Evolutionary conservation across 2,888 invertebrate species (phyloP).

Genomic region (Drosophila meridionalis): DNA sequence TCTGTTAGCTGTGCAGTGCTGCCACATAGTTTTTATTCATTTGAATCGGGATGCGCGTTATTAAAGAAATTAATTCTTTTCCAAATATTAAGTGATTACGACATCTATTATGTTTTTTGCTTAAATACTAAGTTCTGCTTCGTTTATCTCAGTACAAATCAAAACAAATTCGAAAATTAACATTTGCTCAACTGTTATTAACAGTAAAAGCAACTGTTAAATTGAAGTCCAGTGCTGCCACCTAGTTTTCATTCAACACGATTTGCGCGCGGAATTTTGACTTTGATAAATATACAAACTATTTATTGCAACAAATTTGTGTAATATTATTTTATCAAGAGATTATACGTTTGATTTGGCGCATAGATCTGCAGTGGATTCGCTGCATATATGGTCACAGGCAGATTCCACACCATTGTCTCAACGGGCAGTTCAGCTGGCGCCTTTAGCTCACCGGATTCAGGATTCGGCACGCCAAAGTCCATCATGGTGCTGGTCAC

Average conservation of each 20-base stretch:
- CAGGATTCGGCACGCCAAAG: constrained; percentile 83
- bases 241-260: not conserved
- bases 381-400: constrained; percentile 96
- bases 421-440: constrained; percentile 95
- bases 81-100: not conserved
- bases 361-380: constrained; percentile 93
- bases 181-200: not conserved
- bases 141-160: too few relatives aligned
- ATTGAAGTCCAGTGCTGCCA: not conserved
- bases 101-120: too few relatives aligned
- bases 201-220: not conserved
- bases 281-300: not conserved
- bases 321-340: constrained; percentile 74
- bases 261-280: not conserved
- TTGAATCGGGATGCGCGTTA: not conserved
- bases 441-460: constrained; percentile 90
- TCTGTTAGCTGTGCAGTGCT: not conserved
- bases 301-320: constrained; percentile 26
- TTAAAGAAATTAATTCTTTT: not conserved
- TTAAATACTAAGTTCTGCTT: not conserved
- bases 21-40: not conserved
- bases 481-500: constrained; percentile 92
- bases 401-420: constrained; percentile 99
- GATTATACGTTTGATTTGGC: constrained; percentile 84
- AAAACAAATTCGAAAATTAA: not conserved